phyloP scores from a whole-genome alignment of 2,888 invertebrate species.

The Philhelius pedissequus region DNA sequence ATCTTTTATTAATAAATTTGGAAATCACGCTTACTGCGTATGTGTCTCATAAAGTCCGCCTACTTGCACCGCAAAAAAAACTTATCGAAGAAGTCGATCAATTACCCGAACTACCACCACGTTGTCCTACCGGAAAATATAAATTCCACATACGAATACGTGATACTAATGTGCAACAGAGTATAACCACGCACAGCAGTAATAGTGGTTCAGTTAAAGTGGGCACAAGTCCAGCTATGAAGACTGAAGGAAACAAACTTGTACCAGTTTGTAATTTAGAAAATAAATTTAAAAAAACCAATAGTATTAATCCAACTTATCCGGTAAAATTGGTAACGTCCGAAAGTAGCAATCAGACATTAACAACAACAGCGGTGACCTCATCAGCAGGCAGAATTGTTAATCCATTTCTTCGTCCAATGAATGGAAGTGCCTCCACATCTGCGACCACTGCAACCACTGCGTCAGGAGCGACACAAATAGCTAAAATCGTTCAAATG shows the following conservation, averaged over 20 bases:
- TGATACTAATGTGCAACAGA: conserved; percentile 77
- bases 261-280: conserved; percentile 73
- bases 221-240: conserved; percentile 80
- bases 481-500: conserved; percentile 86
- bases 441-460: conserved; percentile 25
- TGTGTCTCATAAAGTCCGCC: conserved; percentile 89
- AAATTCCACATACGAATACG: conserved; percentile 82
- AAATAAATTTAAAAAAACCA: conserved; percentile 68
- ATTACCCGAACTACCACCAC: conserved; percentile 82
- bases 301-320: conserved; percentile 69
- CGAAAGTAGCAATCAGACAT: conserved; percentile 17
- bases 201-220: conserved; percentile 74
- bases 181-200: conserved; percentile 72
- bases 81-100: conserved; percentile 86
- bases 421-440: conserved; percentile 46
- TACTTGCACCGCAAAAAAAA: conserved; percentile 85
- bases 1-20: conserved; percentile 84
- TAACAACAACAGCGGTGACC: conserved; percentile 12
- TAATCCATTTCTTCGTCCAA: conserved; percentile 59
- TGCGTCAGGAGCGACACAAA: conserved; percentile 71
- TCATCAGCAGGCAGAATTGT: conserved; percentile 33
- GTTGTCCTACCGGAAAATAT: conserved; percentile 84
- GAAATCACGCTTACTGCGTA: conserved; percentile 88
- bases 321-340: conserved; percentile 55
- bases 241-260: conserved; percentile 76